phyloP scores from a whole-genome alignment of 30 jellyfish, hydroid and myxozoan genomes.

The Pelagia noctiluca region DNA sequence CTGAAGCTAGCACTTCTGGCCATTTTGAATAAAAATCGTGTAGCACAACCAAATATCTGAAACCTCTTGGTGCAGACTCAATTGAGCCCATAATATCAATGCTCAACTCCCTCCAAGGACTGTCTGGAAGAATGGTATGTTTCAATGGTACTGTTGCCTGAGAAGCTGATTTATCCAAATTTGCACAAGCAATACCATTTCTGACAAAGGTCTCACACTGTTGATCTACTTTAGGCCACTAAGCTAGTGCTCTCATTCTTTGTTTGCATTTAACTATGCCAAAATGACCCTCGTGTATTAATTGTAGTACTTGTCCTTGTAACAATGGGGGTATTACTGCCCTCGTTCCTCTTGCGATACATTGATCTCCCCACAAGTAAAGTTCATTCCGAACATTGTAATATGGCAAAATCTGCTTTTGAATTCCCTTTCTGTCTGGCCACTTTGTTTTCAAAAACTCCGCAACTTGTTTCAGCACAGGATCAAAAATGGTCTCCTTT shows the following conservation, averaged over 20 bases:
- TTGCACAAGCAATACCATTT: constrained; percentile 21
- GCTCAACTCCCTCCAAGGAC: too few species aligned
- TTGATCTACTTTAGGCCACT: too few species aligned
- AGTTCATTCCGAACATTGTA: constrained; percentile 23
- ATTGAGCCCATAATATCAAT: constrained; percentile 17
- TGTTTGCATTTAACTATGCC: constrained; percentile 29
- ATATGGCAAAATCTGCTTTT: constrained; percentile 32
- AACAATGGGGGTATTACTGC: constrained; percentile 13
- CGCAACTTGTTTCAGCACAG: constrained; percentile 12
- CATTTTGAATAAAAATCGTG: constrained; percentile 10
- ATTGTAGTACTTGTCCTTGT: constrained; percentile 21
- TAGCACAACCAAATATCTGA: constrained; percentile 22
- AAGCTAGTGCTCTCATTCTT: constrained; percentile 17
- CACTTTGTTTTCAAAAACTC: constrained; percentile 30
- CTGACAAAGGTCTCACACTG: constrained; percentile 21
- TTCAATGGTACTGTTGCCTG: neutral
- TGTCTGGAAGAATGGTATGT: too few species aligned
- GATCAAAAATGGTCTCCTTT: constrained; percentile 11
- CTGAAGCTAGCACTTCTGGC: constrained; percentile 27
- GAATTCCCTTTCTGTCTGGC: constrained; percentile 33
- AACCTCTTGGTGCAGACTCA: constrained; percentile 10
- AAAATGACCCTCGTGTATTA: constrained; percentile 19
- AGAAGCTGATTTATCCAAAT: constrained; percentile 43
- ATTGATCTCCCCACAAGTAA: constrained; percentile 44
- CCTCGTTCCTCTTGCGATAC: constrained; percentile 42